Base-by-base conservation (phyloP, 2,797 vertebrate genomes). In the Enteromius afrohamiltoni region DNA sequence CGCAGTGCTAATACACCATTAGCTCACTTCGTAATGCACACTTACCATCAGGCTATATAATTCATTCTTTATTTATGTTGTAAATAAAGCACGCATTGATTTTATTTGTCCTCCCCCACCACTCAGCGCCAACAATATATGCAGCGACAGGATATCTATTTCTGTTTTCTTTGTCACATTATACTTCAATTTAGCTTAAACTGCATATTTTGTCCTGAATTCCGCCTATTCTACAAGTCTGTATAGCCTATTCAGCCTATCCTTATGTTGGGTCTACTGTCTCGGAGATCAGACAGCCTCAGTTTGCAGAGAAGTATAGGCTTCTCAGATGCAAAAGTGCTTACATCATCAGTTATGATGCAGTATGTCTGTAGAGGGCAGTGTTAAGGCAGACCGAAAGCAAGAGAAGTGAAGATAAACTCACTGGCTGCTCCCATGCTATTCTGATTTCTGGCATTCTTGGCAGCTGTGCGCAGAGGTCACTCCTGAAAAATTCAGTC, bases 341-440 rank as follows among this genome's bases (percentile, higher is more conserved):
- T 93, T 93, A 93, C 93, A 91, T 94, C 93, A 93, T 93, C 91
- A 92, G 89, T 91, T 92, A 90, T 83, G 86, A 91, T 87, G 83
- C 80, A 86, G 87, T 86, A 89, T 76, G 91, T 93, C 93, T 95
- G 93, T 92, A 95, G 94, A 95, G 93, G 95, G 94, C 95, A 95
- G 92, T 94, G 92, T 91, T 89, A 91, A 91, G 89, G 92, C 89
- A 82, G 53, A 60, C 34, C 19, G 31, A 45, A 45, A 77, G 47
- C 64, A 51, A 74, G 65, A 71, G n/a, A 58, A 40, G 53, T 11
- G 31, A 21, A 73, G 55, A 62, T 13, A 78, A 89, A 87, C 85
- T 88, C 86, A 82, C 87, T 69, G 87, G 89, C 86, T 89, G 85
- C 92, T 93, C 92, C 92, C 92, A 94, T 92, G 89, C 90, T 92